Base-by-base conservation (phyloP, 2,888 invertebrate genomes). In the Caenorhabditis panamensis region DNA sequence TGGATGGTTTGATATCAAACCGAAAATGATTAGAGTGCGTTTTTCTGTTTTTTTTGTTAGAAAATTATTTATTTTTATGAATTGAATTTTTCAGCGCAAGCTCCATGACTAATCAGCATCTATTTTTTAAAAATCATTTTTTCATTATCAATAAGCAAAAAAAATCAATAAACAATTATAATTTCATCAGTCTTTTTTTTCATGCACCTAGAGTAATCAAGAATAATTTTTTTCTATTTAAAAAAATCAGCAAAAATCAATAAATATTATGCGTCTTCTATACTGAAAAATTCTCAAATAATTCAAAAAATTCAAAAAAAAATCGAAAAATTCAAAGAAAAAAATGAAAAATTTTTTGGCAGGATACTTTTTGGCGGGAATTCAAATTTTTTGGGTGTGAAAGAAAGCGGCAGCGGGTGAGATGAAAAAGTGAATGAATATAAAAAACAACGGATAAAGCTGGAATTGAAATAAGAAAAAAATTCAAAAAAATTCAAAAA, bases 1-100 rank as follows among this genome's bases (percentile, higher is more conserved):
- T 31, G 75, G 75, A 41, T 75, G 66, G 75, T 61, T 75, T 26
- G 66, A 51, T 24, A 66, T 75, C 37, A 66, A 66, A 18, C 75
- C 75, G 22, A 75, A 75, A 66, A 37, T 26, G 2, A 75, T 75
- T 44, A 66, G 75, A 36, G 75, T 75, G 11, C 8, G 61, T 31
- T 3, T 31, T 31, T 6, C 24, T 51, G 11, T 20, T 22, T 22
- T 49, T 49, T 49, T 49, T 49, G 3, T 49, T 9, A 31, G 31
- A 31, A 31, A 31, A 31, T 31, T 18, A 49, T 49, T 20, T 49
- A 18, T 22, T 49, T 49, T 41, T 6, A 41, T 9, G 16, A 41
- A 24, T 26, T 53, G 24, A 26, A 24, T 47, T 49, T 72, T 72
- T 72, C 72, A 72, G 72, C 63, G 72, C 13, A 72, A 64, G 44